Evolutionary conservation across 1,140 invertebrate genomes (phyloP).

Genomic region (Danaus plexippus): DNA sequence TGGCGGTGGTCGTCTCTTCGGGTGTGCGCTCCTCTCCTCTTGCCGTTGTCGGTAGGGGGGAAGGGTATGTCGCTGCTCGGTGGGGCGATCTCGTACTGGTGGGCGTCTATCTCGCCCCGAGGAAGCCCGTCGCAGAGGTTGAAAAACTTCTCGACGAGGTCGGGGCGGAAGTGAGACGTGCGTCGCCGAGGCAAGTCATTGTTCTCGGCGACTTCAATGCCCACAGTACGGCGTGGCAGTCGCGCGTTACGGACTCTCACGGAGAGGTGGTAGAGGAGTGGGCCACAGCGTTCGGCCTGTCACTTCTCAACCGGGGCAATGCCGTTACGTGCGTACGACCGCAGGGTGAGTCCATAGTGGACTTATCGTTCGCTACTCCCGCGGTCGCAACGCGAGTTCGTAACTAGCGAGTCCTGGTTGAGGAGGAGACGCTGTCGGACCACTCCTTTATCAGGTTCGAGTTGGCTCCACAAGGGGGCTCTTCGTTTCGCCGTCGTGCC

Average conservation of each 20-base stretch:
- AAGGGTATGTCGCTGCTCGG: no score
- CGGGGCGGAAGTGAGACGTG: not conserved
- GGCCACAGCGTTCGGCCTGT: constrained; percentile 3
- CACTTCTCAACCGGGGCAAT: constrained; percentile 6
- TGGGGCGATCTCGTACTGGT: no score
- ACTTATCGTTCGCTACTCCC: constrained; percentile 6
- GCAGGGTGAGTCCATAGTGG: constrained; percentile 14
- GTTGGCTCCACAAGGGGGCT: no score
- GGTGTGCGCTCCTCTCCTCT: no score
- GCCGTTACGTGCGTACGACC: constrained; percentile 10
- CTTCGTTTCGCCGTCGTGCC: no score
- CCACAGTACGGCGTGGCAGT: constrained; percentile 17
- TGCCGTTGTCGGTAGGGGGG: no score
- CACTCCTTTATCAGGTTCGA: constrained; percentile 50
- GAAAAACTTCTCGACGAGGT: constrained; percentile 13
- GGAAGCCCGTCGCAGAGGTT: constrained; percentile 8
- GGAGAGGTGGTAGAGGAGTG: constrained; percentile 19
- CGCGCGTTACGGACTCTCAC: constrained; percentile 5
- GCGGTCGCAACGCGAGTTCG: not conserved
- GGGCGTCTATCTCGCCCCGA: no score
- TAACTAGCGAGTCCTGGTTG: constrained; percentile 11
- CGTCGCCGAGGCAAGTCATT: not conserved
- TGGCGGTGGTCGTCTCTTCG: not conserved
- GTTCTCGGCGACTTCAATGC: constrained; percentile 17
- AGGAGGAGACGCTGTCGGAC: constrained; percentile 17